phyloP scores from a whole-genome alignment of 2,797 vertebrate genomes.

The Hydrocynus forskahlii region DNA sequence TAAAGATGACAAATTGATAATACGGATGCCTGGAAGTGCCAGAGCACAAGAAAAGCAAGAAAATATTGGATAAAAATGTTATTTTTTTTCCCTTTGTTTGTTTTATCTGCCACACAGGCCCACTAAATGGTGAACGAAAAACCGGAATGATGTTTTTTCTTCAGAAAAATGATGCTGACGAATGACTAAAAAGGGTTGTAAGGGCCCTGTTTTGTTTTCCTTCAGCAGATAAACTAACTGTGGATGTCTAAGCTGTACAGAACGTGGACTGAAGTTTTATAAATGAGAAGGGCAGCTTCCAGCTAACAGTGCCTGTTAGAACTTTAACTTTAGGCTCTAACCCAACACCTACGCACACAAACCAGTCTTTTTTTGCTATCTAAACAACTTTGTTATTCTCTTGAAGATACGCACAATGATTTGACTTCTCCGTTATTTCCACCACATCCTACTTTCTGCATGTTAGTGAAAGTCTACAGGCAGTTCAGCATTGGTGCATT shows the following conservation, averaged over 20 bases:
- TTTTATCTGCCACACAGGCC: not conserved
- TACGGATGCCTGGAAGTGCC: not conserved
- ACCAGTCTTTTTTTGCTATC: not conserved
- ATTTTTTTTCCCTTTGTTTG: too few species aligned
- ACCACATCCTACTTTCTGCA: not conserved
- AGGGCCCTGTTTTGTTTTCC: not conserved
- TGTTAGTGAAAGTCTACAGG: not conserved
- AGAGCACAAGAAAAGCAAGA: not conserved
- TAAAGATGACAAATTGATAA: not conserved
- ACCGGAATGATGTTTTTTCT: not conserved
- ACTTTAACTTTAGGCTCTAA: not conserved
- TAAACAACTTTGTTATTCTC: not conserved
- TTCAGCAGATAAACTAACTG: slow-evolving; percentile 3
- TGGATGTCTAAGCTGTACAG: not conserved
- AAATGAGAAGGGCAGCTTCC: slow-evolving; percentile 17
- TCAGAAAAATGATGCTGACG: not conserved
- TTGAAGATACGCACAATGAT: not conserved
- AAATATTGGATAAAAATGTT: not conserved
- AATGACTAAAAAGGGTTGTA: not conserved
- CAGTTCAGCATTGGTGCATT: not conserved
- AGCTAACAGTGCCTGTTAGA: slow-evolving; percentile 14
- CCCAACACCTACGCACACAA: slow-evolving; percentile 5
- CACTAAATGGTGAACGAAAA: not conserved
- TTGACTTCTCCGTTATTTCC: not conserved
- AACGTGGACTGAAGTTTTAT: not conserved